These are phyloP conservation scores for Perognathus longimembris DNA, from an alignment of 2,113 vertebrate species.

Conservation along the genomic window DNA sequence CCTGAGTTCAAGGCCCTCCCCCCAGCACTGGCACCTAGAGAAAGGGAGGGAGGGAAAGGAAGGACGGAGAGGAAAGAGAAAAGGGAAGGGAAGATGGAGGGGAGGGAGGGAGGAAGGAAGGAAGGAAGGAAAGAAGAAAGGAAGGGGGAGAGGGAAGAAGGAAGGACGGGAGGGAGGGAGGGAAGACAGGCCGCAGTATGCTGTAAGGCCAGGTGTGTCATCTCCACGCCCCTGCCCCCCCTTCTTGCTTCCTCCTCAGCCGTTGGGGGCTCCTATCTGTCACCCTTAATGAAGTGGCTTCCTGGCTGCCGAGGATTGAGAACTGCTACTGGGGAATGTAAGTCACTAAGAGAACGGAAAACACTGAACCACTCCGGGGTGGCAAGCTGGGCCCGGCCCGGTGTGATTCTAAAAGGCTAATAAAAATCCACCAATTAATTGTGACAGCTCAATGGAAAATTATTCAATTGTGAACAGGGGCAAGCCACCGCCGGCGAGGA, in stretches of 20 bases:
- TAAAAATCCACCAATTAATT: conserved; percentile 80
- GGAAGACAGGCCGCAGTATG: too few relatives aligned
- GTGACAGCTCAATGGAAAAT: conserved; percentile 83
- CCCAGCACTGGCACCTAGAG: too few relatives aligned
- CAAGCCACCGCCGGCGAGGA: conserved; percentile 49
- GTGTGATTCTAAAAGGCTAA: conserved; percentile 75
- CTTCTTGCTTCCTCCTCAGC: not conserved
- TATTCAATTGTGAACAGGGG: conserved; percentile 80
- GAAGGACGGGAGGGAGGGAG: too few relatives aligned
- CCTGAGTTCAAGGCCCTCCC: too few relatives aligned
- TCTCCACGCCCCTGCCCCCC: too few relatives aligned
- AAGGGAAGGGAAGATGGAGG: too few relatives aligned
- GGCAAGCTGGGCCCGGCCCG: conserved; percentile 53
- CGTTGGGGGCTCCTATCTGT: conserved; percentile 24
- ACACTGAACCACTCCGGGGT: conserved; percentile 9
- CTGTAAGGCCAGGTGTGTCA: not conserved
- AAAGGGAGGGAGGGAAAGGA: too few relatives aligned
- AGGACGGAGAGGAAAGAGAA: too few relatives aligned
- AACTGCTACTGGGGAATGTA: conserved; percentile 25
- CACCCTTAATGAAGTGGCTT: conserved; percentile 68
- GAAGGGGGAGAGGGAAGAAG: too few relatives aligned
- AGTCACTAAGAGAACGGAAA: conserved; percentile 64
- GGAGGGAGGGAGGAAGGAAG: too few relatives aligned
- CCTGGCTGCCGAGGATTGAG: conserved; percentile 56
- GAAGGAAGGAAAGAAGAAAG: too few relatives aligned